Evolutionary conservation across 1,140 invertebrate genomes (phyloP), one percentile per base, ranked within the genome.

Genomic region (Sitophilus oryzae): DNA sequence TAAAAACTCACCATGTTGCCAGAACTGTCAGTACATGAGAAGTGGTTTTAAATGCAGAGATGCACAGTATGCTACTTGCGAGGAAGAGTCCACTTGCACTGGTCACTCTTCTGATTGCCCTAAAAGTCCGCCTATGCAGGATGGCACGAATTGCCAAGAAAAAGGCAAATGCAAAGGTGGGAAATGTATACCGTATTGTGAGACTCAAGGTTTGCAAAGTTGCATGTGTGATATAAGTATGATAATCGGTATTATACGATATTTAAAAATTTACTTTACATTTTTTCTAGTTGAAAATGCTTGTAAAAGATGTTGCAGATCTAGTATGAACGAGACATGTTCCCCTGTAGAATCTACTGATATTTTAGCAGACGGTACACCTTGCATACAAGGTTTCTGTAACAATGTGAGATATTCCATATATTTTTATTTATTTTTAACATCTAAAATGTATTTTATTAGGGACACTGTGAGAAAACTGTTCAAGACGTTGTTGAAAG

Each of bases 331-430:
- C 69, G 89, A 91, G 69, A 93, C 91, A 0, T 96, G 92, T 66
- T 89, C 88, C 64, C 88, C 91, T 0, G 85, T 93, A 30, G 89
- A 90, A 52, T 90, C 89, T 19, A 82, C 82, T 48, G 89, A 93
- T 71, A 88, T 89, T 56, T 76, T 96, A 43, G 88, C 91, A 0
- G 90, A 96, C 76, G 93, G 93, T 1, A 93, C 92, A 2, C 93
- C 93, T 1, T 97, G 94, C 70, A 91, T 95, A 66, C 91, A 94
- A 77, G 93, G 94, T 35, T 95, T 94, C 71, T 96, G 93, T 70
- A 93, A 93, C 71, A 88, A 90, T 75, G 89, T 91, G 76, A 52
- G 55, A 18, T 19, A 22, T 19, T 52, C 25, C 25, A 30, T 11
- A 30, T 30, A 30, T 30, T 30, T 11, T 6, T 21, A 14, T 20